phyloP scores from a whole-genome alignment of 1,140 invertebrate genomes.

The Philotrypesis tridentata region DNA sequence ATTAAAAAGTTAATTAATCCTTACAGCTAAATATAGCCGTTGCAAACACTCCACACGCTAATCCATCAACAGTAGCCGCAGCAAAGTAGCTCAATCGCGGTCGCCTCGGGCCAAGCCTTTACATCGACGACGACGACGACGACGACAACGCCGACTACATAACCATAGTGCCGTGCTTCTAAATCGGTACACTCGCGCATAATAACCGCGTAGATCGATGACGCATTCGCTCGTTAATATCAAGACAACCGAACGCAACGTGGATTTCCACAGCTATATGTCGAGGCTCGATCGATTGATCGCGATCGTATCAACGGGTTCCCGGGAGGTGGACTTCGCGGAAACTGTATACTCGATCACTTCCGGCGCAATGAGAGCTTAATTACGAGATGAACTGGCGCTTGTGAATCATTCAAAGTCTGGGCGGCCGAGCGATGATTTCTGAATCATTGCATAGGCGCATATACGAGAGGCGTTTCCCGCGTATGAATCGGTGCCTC shows the following conservation, averaged over 20 bases:
- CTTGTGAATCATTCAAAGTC: background rate
- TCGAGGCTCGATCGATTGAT: background rate
- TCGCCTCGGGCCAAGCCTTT: too few relatives aligned
- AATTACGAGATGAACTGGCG: background rate
- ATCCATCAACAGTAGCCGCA: too few relatives aligned
- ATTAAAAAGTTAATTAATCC: too few relatives aligned
- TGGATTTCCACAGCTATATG: background rate
- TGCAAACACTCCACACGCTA: too few relatives aligned
- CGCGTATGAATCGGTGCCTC: background rate
- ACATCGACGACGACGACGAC: too few relatives aligned
- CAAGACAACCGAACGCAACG: background rate
- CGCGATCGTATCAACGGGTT: background rate
- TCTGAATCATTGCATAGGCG: constrained; percentile 1
- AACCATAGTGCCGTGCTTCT: background rate
- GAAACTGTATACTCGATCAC: background rate
- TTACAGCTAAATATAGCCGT: too few relatives aligned
- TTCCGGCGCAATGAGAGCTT: background rate
- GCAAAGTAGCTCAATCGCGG: too few relatives aligned
- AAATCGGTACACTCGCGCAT: constrained; percentile 1
- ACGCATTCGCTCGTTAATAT: background rate
- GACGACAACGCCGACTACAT: too few relatives aligned
- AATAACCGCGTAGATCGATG: background rate
- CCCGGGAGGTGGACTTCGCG: background rate
- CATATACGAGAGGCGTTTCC: background rate
- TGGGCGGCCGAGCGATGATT: background rate